Conservation (phyloP, 2,113 vertebrate genomes). For the Heloderma charlesbogerti region DNA sequence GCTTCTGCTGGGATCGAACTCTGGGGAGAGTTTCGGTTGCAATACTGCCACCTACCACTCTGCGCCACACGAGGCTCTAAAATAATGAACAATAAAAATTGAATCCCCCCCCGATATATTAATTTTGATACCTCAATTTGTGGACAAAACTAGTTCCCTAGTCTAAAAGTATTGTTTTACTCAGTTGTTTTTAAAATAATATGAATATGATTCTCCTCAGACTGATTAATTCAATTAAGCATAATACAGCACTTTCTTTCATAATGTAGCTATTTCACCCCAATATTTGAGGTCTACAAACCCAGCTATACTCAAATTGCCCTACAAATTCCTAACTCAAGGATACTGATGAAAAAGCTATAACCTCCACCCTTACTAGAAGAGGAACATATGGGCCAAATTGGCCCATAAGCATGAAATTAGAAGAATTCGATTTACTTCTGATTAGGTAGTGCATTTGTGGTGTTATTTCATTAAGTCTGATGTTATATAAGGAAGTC, state of each 20-base stretch:
- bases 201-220: not conserved
- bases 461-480: constrained; percentile 63
- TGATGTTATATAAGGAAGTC: constrained; percentile 55
- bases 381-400: constrained; percentile 23
- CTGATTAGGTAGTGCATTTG: constrained; percentile 41
- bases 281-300: constrained; percentile 18
- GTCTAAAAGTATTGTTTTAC: not conserved
- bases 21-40: no score
- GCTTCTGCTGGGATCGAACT: no score
- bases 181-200: not conserved
- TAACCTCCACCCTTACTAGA: constrained; percentile 32
- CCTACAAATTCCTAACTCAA: constrained; percentile 4
- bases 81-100: no score
- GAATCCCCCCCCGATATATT: not conserved
- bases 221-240: constrained; percentile 2
- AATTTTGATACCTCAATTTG: not conserved
- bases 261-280: not conserved
- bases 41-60: no score
- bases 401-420: constrained; percentile 9
- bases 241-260: not conserved
- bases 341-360: constrained; percentile 29
- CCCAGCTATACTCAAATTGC: not conserved
- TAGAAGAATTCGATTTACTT: constrained; percentile 51
- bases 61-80: no score
- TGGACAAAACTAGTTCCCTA: not conserved